Evolutionary conservation across 2,113 vertebrate species (phyloP).

Genomic region (Aptenodytes patagonicus): DNA sequence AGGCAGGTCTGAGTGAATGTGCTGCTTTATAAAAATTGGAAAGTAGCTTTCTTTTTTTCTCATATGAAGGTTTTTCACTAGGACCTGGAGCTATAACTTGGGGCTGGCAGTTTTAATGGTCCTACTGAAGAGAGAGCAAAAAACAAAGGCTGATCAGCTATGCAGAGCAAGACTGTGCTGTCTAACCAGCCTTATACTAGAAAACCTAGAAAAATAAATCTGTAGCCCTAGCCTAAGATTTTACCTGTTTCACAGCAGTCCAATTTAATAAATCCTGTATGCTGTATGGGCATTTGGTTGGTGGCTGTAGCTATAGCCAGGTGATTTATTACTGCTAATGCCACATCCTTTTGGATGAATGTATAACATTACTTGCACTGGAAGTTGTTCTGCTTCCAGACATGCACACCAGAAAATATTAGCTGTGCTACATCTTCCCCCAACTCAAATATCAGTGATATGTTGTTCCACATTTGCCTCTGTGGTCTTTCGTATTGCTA

Average conservation of each 20-base stretch:
- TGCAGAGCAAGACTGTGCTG: background rate
- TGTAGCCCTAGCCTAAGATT: background rate
- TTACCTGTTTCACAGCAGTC: background rate
- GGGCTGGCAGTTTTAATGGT: background rate
- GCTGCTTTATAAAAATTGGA: background rate
- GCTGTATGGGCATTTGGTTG: background rate
- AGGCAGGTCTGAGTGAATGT: background rate
- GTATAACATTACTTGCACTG: background rate
- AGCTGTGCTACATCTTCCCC: background rate
- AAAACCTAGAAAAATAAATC: background rate
- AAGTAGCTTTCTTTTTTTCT: background rate
- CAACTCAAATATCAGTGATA: background rate
- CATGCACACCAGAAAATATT: background rate
- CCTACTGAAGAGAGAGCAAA: background rate
- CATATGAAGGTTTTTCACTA: background rate
- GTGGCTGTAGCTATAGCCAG: background rate
- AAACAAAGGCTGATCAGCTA: background rate
- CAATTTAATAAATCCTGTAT: background rate
- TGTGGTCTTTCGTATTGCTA: background rate
- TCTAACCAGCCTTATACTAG: background rate
- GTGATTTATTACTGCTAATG: background rate
- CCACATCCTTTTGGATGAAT: background rate
- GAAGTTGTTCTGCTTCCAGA: background rate
- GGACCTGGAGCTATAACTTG: background rate
- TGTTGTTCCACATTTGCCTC: background rate